Conservation (phyloP, 2,888 invertebrate species). For the Coecobrya sp. region DNA sequence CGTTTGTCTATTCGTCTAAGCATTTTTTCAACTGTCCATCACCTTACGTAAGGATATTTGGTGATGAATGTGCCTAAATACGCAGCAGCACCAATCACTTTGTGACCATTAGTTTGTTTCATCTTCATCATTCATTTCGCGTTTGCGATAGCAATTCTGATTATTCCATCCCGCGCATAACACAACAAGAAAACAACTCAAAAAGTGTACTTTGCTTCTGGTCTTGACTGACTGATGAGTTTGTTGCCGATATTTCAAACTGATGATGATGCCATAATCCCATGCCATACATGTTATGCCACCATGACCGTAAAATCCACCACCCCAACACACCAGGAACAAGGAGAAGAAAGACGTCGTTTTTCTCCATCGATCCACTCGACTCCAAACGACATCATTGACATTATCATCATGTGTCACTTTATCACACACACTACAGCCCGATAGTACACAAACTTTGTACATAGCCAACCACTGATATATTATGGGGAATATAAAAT, state of each 20-base stretch:
- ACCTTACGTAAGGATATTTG: not conserved
- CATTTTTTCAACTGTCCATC: not conserved
- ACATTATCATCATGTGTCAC: slow-evolving; percentile 76
- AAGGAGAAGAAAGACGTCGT: slow-evolving; percentile 65
- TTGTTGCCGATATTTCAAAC: slow-evolving; percentile 34
- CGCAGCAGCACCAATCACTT: slow-evolving; percentile 6
- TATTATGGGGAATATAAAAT: not conserved
- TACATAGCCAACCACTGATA: slow-evolving; percentile 1
- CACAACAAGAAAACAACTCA: slow-evolving; percentile 39
- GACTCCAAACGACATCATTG: slow-evolving; percentile 54
- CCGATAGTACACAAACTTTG: slow-evolving; percentile 38
- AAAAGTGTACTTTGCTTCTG: slow-evolving; percentile 51
- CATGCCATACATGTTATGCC: not conserved
- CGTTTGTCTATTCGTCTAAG: not conserved
- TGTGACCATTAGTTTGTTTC: slow-evolving; percentile 23
- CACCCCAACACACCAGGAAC: slow-evolving; percentile 18
- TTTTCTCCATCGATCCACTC: slow-evolving; percentile 63
- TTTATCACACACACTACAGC: slow-evolving; percentile 67
- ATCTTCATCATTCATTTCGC: slow-evolving; percentile 46
- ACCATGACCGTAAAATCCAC: slow-evolving; percentile 27
- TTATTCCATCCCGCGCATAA: not conserved
- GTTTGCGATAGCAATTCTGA: slow-evolving; percentile 7
- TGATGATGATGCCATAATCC: slow-evolving; percentile 3
- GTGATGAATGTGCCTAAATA: slow-evolving; percentile 7
- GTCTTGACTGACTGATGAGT: slow-evolving; percentile 45